Base-by-base conservation (phyloP, 2,888 invertebrate genomes). In the Oxytorus armatus region DNA sequence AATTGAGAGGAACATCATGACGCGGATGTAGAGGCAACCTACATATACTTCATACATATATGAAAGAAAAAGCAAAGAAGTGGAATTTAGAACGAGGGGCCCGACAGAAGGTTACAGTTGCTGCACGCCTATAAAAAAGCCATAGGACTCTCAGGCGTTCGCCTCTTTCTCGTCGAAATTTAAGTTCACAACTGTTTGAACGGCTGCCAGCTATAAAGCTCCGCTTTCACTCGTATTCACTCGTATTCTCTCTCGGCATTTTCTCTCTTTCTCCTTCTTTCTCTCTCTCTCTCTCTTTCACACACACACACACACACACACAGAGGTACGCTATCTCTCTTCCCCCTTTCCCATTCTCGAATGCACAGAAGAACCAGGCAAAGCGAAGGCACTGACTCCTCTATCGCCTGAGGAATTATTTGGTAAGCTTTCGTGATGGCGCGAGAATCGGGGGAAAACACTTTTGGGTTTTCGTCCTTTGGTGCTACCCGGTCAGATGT, bases 111-210 rank as follows among this genome's bases (percentile, higher is more conserved):
- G 72, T 55, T 72, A 55, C 68, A 59, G 61, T 47, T 61, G 69
- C 42, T 66, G 69, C 69, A 51, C 57, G 77, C 29, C 73, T 59
- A 63, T 57, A 42, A 70, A 74, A 78, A 65, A 47, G 63, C 47
- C 76, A 82, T 82, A 68, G 76, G 66, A 55, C 42, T 42, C 61
- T 69, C 68, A 55, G 74, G 66, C 14, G 78, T 21, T 25, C 61
- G 76, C 55, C 57, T 55, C 79, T 76, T 55, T 74, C 51, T 47
- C 53, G 21, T 53, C 63, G 81, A 82, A 89, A 88, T 88, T 86
- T 85, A 88, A 88, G 86, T 89, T 88, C 83, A 82, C 83, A 88
- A 89, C 88, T 87, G 87, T 88, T 88, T 88, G 88, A 89, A 88
- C 87, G 75, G 70, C 68, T 87, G 89, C 89, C 89, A 89, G 82